These are phyloP conservation scores for Malthinus flaveolus DNA, from an alignment of 2,888 invertebrate genomes.

Conservation along the genomic window DNA sequence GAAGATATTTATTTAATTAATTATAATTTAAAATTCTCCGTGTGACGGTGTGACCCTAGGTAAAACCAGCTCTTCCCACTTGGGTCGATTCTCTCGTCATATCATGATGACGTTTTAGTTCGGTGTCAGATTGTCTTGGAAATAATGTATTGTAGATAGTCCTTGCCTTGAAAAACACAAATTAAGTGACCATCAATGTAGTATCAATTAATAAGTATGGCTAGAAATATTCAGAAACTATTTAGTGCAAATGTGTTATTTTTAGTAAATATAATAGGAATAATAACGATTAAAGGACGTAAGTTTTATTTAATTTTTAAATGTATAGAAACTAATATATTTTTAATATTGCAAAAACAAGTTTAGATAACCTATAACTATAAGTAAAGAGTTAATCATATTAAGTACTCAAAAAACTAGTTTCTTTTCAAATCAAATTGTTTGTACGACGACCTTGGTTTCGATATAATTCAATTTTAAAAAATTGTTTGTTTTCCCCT, in stretches of 20 bases:
- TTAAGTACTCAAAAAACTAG: too few relatives aligned
- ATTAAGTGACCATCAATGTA: not conserved
- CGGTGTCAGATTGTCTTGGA: not conserved
- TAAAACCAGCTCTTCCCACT: constrained; percentile 6
- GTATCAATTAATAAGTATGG: not conserved
- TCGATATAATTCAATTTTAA: too few relatives aligned
- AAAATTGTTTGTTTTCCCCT: too few relatives aligned
- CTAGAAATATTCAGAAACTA: not conserved
- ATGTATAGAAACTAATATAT: too few relatives aligned
- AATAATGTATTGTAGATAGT: not conserved
- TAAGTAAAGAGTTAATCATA: too few relatives aligned
- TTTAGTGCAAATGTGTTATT: not conserved
- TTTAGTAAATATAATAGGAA: not conserved
- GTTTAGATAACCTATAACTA: too few relatives aligned
- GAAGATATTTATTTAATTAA: too few relatives aligned
- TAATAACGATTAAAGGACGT: not conserved
- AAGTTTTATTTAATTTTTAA: not conserved
- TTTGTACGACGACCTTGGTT: too few relatives aligned
- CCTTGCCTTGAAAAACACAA: not conserved
- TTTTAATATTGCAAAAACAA: too few relatives aligned
- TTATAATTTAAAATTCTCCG: too few relatives aligned
- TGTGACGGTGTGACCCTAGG: constrained; percentile 1
- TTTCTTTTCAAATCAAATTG: too few relatives aligned
- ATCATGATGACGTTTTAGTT: not conserved
- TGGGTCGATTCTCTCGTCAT: not conserved